These are phyloP conservation scores for Trididemnum nubilum DNA, from an alignment of 23 tunicate species.

Conservation along the genomic window DNA sequence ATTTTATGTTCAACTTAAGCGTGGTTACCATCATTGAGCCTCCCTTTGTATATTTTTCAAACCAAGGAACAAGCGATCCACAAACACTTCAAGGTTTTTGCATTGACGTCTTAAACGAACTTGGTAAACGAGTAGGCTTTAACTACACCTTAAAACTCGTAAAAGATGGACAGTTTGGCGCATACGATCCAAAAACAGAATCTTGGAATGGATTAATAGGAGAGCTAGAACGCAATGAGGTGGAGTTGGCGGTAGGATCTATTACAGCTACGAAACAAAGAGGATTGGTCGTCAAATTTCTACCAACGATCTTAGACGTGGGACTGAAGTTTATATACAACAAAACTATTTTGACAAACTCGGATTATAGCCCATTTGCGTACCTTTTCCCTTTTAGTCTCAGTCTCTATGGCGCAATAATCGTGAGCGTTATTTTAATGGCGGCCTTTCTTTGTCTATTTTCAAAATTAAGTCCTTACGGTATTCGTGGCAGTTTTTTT, in stretches of 20 bases:
- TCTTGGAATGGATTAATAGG: slow-evolving; percentile 93
- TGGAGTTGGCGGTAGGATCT: slow-evolving; percentile 67
- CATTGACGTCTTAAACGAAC: slow-evolving; percentile 70
- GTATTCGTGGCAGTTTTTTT: slow-evolving; percentile 80
- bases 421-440: slow-evolving; percentile 48
- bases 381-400: slow-evolving; percentile 64
- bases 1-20: slow-evolving; percentile 28
- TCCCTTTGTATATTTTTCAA: slow-evolving; percentile 59
- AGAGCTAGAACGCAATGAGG: slow-evolving; percentile 46
- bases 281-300: slow-evolving; percentile 46
- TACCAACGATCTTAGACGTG: slow-evolving; percentile 64
- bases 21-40: slow-evolving; percentile 68
- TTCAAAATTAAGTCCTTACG: slow-evolving; percentile 81
- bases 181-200: slow-evolving; percentile 19
- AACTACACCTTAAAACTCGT: slow-evolving; percentile 60
- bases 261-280: slow-evolving; percentile 64
- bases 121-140: slow-evolving; percentile 49
- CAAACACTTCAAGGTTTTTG: slow-evolving; percentile 54
- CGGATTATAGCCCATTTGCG: slow-evolving; percentile 63
- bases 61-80: slow-evolving; percentile 1
- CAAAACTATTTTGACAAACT: slow-evolving; percentile 8
- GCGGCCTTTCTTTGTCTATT: slow-evolving; percentile 56
- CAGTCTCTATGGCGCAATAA: slow-evolving; percentile 55
- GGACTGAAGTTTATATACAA: slow-evolving; percentile 65
- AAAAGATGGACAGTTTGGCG: slow-evolving; percentile 73